phyloP scores from a whole-genome alignment of 2,113 vertebrate genomes.

The Sinocyclocheilus grahami region DNA sequence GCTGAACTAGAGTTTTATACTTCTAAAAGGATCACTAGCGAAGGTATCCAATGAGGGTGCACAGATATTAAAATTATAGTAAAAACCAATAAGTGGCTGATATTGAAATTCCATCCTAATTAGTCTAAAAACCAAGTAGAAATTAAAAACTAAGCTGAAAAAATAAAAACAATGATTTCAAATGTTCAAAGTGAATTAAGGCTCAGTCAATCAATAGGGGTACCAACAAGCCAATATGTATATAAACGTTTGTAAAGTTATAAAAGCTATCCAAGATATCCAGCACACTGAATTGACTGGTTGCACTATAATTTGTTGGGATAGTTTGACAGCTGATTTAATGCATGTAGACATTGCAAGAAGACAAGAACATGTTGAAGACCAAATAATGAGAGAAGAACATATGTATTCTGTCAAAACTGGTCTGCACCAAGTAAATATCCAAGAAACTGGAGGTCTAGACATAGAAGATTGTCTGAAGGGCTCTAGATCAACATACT shows the following conservation, averaged over 20 bases:
- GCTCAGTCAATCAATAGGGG: too few relatives aligned
- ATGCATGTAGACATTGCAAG: conserved; percentile 3
- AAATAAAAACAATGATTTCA: too few relatives aligned
- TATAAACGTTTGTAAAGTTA: too few relatives aligned
- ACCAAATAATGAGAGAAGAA: conserved; percentile 31
- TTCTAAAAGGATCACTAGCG: not conserved
- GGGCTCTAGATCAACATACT: conserved; percentile 1
- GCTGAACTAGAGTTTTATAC: not conserved
- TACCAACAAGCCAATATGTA: too few relatives aligned
- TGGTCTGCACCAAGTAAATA: not conserved
- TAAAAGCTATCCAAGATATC: not conserved
- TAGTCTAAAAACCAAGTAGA: too few relatives aligned
- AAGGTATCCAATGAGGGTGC: not conserved
- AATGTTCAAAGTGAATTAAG: too few relatives aligned
- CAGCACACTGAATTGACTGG: not conserved
- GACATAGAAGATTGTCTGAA: conserved; percentile 10
- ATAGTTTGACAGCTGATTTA: conserved; percentile 8
- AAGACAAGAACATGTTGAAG: not conserved
- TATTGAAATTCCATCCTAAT: too few relatives aligned
- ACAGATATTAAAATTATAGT: not conserved
- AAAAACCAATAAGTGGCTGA: too few relatives aligned
- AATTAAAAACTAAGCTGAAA: too few relatives aligned
- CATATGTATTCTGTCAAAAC: conserved; percentile 26
- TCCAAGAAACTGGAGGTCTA: conserved; percentile 22
- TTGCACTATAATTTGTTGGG: not conserved